Percentiles rank a stretch among this genome's conserved stretches.
Evolutionary conservation across 2,113 vertebrate genomes (phyloP).

Genomic region (Poecile atricapillus): DNA sequence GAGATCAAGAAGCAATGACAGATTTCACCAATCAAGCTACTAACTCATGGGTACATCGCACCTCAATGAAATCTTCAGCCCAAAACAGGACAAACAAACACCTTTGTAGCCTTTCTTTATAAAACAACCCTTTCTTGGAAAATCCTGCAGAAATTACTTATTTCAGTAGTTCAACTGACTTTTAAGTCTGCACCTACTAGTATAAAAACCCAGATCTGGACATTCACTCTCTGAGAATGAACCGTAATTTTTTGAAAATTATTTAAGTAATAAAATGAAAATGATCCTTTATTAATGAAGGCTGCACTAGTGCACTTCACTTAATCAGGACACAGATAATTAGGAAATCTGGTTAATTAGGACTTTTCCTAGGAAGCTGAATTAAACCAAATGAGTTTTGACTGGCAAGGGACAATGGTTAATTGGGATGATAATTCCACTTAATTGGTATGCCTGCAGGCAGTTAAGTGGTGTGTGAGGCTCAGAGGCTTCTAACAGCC

Average conservation of each 20-base stretch:
- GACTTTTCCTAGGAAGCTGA: constrained; percentile 40
- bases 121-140: not conserved
- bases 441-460: constrained; percentile 61
- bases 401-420: constrained; percentile 63
- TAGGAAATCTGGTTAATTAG: constrained; percentile 60
- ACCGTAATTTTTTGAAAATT: not conserved
- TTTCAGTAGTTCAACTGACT: not conserved
- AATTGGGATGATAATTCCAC: constrained; percentile 69
- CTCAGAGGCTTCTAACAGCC: not conserved
- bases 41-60: not conserved
- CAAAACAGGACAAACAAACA: not conserved
- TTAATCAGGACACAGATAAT: constrained; percentile 57
- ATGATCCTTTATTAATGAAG: not conserved
- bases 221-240: not conserved
- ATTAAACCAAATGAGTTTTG: constrained; percentile 69
- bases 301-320: constrained; percentile 13
- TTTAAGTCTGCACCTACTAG: not conserved
- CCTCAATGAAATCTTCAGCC: not conserved
- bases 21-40: not conserved
- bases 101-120: not conserved
- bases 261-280: not conserved
- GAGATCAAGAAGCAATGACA: not conserved
- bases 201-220: not conserved
- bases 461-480: constrained; percentile 38
- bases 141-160: not conserved